Conservation (phyloP, 2,113 vertebrate genomes). For the Lophotis ruficrista region DNA sequence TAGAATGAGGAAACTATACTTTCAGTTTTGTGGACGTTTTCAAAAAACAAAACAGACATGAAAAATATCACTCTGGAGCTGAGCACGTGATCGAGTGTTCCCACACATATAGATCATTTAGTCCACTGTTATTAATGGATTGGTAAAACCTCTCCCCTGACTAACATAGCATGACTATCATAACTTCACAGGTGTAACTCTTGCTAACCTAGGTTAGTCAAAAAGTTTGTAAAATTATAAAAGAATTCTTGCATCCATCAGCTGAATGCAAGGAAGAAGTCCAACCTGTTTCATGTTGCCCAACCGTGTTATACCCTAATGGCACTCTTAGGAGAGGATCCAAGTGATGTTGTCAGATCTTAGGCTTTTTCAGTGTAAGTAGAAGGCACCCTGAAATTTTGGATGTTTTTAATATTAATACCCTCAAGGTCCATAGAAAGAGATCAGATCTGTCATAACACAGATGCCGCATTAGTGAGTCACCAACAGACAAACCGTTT, state of each 20-base stretch:
- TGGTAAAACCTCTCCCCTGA: background rate
- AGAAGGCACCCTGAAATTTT: background rate
- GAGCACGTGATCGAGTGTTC: accelerated
- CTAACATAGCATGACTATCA: background rate
- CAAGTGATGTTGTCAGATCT: background rate
- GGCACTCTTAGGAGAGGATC: background rate
- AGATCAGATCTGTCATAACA: background rate
- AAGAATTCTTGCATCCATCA: background rate
- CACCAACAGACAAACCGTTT: accelerated
- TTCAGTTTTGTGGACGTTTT: background rate
- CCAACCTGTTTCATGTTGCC: background rate
- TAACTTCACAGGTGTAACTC: background rate
- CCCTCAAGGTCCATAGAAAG: background rate
- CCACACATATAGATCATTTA: background rate
- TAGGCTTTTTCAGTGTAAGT: background rate
- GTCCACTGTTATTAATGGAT: background rate
- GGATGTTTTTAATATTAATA: background rate
- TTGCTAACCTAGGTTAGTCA: background rate
- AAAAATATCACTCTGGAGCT: background rate
- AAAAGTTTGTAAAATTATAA: background rate
- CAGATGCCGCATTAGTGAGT: background rate
- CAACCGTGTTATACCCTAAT: accelerated
- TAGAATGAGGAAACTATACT: background rate
- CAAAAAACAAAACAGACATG: background rate
- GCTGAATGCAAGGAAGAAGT: background rate